These are phyloP conservation scores for Taenioides sp. DNA, from an alignment of 2,797 vertebrate genomes.

Conservation along the genomic window DNA sequence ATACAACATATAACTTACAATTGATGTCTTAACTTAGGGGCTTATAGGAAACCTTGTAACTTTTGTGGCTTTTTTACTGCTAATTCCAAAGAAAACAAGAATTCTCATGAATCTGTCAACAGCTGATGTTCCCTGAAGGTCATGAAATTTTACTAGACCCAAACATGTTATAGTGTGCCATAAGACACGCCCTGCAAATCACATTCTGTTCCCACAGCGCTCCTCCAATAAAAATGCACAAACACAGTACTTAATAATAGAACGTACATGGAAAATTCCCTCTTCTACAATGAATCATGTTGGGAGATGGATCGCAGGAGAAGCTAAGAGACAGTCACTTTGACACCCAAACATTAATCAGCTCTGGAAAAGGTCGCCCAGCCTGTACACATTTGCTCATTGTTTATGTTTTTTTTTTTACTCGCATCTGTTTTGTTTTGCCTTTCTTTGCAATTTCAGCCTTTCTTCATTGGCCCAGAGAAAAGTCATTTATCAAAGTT, in stretches of 20 bases:
- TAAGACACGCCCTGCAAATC: conserved; percentile 43
- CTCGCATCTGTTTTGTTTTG: conserved; percentile 25
- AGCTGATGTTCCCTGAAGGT: conserved; percentile 3
- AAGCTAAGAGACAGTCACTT: conserved; percentile 52
- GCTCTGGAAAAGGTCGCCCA: conserved; percentile 46
- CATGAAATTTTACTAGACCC: conserved; percentile 22
- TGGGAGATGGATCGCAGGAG: conserved; percentile 47
- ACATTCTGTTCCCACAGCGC: conserved; percentile 51
- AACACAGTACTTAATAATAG: conserved; percentile 51
- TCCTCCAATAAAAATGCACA: conserved; percentile 57
- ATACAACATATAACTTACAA: conserved; percentile 8
- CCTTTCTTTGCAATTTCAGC: conserved; percentile 10
- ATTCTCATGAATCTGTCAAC: background rate
- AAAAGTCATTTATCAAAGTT: conserved; percentile 11
- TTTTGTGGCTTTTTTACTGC: background rate
- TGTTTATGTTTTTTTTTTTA: conserved; percentile 17
- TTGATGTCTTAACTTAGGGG: background rate
- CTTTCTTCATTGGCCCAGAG: conserved; percentile 18
- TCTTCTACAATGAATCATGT: conserved; percentile 56
- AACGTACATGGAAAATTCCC: conserved; percentile 48
- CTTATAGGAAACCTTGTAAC: background rate
- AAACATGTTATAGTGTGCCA: conserved; percentile 48
- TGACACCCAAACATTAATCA: conserved; percentile 53
- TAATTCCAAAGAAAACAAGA: background rate
- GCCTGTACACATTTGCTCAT: conserved; percentile 33